Percentiles rank a stretch among this genome's conserved stretches.
Conservation (phyloP, 2,888 invertebrate genomes). For the Tachina grossa region DNA sequence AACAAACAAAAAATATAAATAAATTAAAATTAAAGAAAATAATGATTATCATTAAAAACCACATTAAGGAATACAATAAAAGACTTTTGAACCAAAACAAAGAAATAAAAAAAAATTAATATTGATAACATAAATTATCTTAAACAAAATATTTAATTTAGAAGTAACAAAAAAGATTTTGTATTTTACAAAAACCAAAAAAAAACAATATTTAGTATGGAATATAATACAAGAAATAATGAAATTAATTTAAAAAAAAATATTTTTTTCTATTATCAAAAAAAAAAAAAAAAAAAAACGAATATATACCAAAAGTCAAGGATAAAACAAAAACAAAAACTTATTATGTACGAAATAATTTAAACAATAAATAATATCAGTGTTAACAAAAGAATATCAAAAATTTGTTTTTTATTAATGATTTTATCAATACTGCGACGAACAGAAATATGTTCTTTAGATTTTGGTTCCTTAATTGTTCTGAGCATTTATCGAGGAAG, state of each 20-base stretch:
- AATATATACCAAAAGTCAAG: background rate
- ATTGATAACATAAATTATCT: constrained; percentile 45
- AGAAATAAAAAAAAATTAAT: constrained; percentile 28
- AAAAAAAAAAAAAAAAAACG: constrained; percentile 18
- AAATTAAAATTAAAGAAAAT: background rate
- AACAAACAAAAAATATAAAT: constrained; percentile 22
- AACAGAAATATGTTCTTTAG: too few species aligned
- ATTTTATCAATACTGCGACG: too few species aligned
- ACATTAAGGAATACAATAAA: constrained; percentile 66
- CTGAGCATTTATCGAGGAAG: too few species aligned
- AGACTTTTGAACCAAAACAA: constrained; percentile 58
- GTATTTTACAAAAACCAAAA: constrained; percentile 46
- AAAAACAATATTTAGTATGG: constrained; percentile 57
- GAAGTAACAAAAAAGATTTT: constrained; percentile 33
- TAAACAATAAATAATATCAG: constrained; percentile 63
- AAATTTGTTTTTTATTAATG: background rate
- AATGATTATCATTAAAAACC: constrained; percentile 39
- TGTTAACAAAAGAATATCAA: constrained; percentile 36
- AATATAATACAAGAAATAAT: constrained; percentile 59
- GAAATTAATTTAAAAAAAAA: constrained; percentile 37
- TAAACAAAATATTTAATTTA: constrained; percentile 44
- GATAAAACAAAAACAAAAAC: constrained; percentile 23
- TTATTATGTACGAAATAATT: constrained; percentile 56
- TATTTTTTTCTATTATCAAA: constrained; percentile 61
- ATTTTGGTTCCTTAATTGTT: too few species aligned